Base-by-base conservation (phyloP, 2,113 vertebrate species). In the Paradoxurus hermaphroditus region DNA sequence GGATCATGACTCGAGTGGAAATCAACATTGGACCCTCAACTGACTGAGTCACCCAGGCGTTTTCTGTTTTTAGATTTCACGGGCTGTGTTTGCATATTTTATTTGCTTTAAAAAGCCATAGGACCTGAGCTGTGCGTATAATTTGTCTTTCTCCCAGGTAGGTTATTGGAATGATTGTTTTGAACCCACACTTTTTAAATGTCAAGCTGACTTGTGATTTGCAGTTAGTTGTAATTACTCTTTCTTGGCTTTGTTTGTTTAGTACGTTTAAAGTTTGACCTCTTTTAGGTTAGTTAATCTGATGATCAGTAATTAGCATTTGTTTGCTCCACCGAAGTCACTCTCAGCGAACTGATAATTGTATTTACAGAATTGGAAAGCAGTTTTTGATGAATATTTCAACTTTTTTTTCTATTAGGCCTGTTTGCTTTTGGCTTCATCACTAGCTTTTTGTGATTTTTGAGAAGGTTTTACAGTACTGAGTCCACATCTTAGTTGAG, bases 261-360 rank as follows among this genome's bases (percentile, higher is more conserved):
- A 65, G 16, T 27, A 2, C 68, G 56, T 72, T 27, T 94, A 31
- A 79, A 94, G 53, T 86, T 92, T 89, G 49, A 91, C 83, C 53
- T 89, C 70, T 89, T 96, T 95, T 82, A 81, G 62, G 70, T 90
- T 44, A 85, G n/a, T 94, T 96, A 94, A 86, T 90, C 68, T 94
- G 67, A 88, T 36, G 27, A 29, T 82, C 21, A 93, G 63, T 72
- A 79, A 70, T 94, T 96, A 96, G 56, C 89, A 75, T 86, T 89
- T 94, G 56, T 91, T 85, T 94, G 72, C 72, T 67, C 34, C 62
- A 90, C 39, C 63, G 27, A 39, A 29, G 63, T 75, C 44, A 70
- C 19, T 65, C 39, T 87, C 46, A 86, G 65, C 79, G 72, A 65
- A 75, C 21, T 75, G 53, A 78, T 88, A 41, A 41, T 49, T 59